These are phyloP conservation scores for Panthera leo DNA, from an alignment of 2,113 vertebrate species.

Conservation along the genomic window DNA sequence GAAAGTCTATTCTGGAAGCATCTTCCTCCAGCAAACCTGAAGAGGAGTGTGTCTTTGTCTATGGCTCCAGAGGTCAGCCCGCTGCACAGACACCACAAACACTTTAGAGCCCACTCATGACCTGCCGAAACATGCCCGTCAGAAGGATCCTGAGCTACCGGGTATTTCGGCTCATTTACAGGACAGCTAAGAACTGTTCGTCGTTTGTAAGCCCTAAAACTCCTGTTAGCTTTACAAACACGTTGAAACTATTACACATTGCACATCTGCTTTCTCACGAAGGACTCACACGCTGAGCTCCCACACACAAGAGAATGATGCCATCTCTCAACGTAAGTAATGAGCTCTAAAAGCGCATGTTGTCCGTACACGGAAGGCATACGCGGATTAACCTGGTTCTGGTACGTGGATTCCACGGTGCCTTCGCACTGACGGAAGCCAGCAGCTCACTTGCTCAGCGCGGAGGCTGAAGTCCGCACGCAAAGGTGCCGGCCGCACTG, in stretches of 20 bases:
- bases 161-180: background rate
- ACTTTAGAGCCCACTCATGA: accelerated
- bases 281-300: background rate
- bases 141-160: background rate
- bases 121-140: too few relatives aligned
- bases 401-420: background rate
- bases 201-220: background rate
- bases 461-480: background rate
- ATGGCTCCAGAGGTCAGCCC: accelerated
- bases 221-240: background rate
- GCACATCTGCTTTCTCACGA: background rate
- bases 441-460: accelerated
- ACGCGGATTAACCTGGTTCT: accelerated
- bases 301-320: background rate
- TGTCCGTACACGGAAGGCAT: background rate
- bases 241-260: background rate
- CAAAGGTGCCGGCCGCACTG: background rate
- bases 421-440: accelerated
- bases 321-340: background rate
- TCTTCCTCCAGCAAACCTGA: background rate
- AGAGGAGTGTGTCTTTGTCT: background rate
- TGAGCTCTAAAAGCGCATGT: background rate
- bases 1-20: background rate
- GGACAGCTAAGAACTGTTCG: background rate
- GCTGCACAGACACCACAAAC: accelerated